These are phyloP conservation scores for Chrysopilus asiliformis DNA, from an alignment of 2,888 invertebrate genomes.

Conservation along the genomic window DNA sequence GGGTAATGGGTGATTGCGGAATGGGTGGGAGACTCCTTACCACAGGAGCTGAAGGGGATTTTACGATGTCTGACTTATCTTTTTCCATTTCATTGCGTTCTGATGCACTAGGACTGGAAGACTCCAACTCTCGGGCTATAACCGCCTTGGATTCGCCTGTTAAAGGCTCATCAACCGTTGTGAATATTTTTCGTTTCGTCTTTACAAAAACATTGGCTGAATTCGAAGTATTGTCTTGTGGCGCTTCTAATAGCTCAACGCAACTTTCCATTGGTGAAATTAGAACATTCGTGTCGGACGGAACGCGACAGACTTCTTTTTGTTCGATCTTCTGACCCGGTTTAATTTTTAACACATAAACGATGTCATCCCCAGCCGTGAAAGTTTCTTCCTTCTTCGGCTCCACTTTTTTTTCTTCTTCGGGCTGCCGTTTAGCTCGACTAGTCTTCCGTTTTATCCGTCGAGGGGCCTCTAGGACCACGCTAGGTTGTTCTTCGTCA, in stretches of 20 bases:
- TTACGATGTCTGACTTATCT: slow-evolving; percentile 6
- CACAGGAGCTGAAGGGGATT: slow-evolving; percentile 3
- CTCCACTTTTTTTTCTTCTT: slow-evolving; percentile 14
- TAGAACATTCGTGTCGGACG: slow-evolving; percentile 12
- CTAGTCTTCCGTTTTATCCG: slow-evolving; percentile 33
- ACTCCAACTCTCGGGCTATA: slow-evolving; percentile 14
- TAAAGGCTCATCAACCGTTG: slow-evolving; percentile 43
- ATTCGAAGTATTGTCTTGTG: slow-evolving; percentile 15
- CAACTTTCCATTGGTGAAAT: slow-evolving; percentile 20
- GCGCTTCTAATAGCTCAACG: slow-evolving; percentile 17
- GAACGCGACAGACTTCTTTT: slow-evolving; percentile 11
- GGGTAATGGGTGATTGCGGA: slow-evolving; percentile 43
- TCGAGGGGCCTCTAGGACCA: slow-evolving; percentile 29
- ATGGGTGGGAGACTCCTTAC: slow-evolving; percentile 39
- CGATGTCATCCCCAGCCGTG: slow-evolving; percentile 30
- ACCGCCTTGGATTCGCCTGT: slow-evolving; percentile 4
- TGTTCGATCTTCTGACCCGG: slow-evolving; percentile 29
- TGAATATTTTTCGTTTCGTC: slow-evolving; percentile 67
- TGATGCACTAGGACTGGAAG: slow-evolving; percentile 16
- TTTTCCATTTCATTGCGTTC: slow-evolving; percentile 13
- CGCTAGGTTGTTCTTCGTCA: slow-evolving; percentile 26
- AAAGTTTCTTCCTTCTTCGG: slow-evolving; percentile 22
- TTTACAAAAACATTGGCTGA: slow-evolving; percentile 58
- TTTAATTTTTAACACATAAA: slow-evolving; percentile 32
- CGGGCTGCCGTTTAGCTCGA: slow-evolving; percentile 19